These are phyloP conservation scores for Pogoniulus pusillus DNA, from an alignment of 2,797 vertebrate genomes.

Conservation along the genomic window DNA sequence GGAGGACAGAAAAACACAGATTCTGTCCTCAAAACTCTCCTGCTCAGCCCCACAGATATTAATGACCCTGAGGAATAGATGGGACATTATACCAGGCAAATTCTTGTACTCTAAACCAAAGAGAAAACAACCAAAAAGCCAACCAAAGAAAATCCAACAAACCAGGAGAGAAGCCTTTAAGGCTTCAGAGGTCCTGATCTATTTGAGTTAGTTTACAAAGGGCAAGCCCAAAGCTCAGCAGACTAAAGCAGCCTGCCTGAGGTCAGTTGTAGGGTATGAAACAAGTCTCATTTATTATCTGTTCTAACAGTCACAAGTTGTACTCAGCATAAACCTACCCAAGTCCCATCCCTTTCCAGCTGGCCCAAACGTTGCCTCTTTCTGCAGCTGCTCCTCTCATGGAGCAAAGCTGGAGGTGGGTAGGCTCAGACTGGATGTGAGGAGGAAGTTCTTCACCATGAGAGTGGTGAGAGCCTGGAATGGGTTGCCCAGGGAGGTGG, in stretches of 20 bases:
- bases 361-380: rapidly evolving
- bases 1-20: background rate
- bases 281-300: background rate
- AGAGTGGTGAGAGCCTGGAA: too few species aligned
- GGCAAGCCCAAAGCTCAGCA: background rate
- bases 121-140: too few species aligned
- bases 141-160: too few species aligned
- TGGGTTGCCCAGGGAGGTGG: too few species aligned
- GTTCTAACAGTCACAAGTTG: background rate
- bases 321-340: background rate
- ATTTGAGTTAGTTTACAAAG: background rate
- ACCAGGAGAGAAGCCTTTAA: background rate
- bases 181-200: background rate
- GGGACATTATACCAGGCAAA: background rate
- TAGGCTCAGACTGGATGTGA: too few species aligned
- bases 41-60: background rate
- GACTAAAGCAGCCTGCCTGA: background rate
- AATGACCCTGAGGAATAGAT: background rate
- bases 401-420: too few species aligned
- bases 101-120: background rate
- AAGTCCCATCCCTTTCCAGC: background rate
- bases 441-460: too few species aligned
- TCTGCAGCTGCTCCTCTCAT: too few species aligned
- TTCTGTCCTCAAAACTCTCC: background rate
- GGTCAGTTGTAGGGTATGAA: background rate